Evolutionary conservation across 2,888 invertebrate genomes (phyloP), one percentile per base, ranked within the genome.

Genomic region (Stramonita haemastoma): DNA sequence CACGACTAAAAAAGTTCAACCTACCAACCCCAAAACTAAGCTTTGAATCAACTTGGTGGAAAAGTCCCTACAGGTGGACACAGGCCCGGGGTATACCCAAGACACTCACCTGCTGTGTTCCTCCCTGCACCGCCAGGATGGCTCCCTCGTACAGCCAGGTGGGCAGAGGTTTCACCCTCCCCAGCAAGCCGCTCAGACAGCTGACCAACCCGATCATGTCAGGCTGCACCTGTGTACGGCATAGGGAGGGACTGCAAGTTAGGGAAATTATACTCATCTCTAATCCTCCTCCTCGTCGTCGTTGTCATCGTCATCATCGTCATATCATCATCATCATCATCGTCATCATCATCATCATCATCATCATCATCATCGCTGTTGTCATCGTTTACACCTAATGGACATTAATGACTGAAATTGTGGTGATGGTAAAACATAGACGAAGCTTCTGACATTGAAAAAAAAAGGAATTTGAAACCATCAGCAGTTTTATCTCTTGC

Each of bases 111-210:
- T 32, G 34, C 34, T 87, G 22, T 29, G 90, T 90, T 60, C 90
- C 90, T 60, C 90, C 90, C 60, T 90, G 90, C 79, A 90, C 88
- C 8, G 79, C 90, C 46, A 90, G 32, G 26, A 90, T 87, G 26
- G 89, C 90, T 1, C 89, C 89, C 8, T 79, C 81, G 32, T 89
- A 56, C 46, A 90, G 56, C 90, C 90, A 90, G 79, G 85, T 79
- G 17, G 90, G 90, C 60, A 90, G 88, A n/a, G 85, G 86, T 17
- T 66, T 84, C 89, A 89, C 85, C 29, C 85, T n/a, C 11, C 90
- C 90, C 60, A 90, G 77, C 46, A 89, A 66, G n/a, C 34, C 70
- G 22, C 87, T 87, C 77, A 90, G 86, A 22, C 86, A 81, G 66
- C 29, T 79, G 46, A 89, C 89, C 70, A 81, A 22, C 8, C 29